Base-by-base conservation (phyloP, 2,797 vertebrate genomes). In the Macroramphosus scolopax region DNA sequence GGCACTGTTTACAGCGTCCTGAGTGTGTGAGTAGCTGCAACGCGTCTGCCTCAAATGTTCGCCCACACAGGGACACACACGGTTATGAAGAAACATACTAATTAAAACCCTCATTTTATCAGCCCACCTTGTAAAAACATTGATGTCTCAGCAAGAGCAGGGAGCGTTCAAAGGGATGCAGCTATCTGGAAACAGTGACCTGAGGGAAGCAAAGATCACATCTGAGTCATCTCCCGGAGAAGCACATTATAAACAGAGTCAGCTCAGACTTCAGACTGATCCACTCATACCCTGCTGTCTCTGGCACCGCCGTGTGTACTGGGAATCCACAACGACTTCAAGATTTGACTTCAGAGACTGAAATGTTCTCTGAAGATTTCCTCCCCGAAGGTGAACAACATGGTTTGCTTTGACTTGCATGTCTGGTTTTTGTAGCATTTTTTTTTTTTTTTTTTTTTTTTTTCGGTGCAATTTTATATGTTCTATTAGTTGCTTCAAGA, bases 391-490 rank as follows among this genome's bases (percentile, higher is more conserved):
- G 62, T 50, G 6, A 69, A 18, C 0, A n/a, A n/a, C n/a, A n/a
- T 9, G 0, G 13, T 54, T 51, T 59, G 63, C 17, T 38, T 28
- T 1, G 37, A 68, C 56, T 47, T 65, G 60, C 10, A 26, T 47
- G 39, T 45, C 0, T 33, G 40, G 26, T 14, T 49, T 65, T 38
- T 6, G 15, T 24, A 24, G 16, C 34, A 9, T n/a, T n/a, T n/a
- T n/a, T n/a, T n/a, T n/a, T n/a, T n/a, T n/a, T n/a, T n/a, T n/a
- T n/a, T n/a, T n/a, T n/a, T n/a, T n/a, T 54, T n/a, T 37, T 30
- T 32, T 8, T 28, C 3, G 29, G 2, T 1, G 32, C 4, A 4
- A 0, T 16, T 1, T 17, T 8, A 29, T 36, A 36, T 36, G 14
- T 50, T 45, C 42, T 12, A 31, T 37, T 25, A 57, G 56, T 53